Base-by-base conservation (phyloP, 1,140 invertebrate species). In the Elymnias hypermnestra region DNA sequence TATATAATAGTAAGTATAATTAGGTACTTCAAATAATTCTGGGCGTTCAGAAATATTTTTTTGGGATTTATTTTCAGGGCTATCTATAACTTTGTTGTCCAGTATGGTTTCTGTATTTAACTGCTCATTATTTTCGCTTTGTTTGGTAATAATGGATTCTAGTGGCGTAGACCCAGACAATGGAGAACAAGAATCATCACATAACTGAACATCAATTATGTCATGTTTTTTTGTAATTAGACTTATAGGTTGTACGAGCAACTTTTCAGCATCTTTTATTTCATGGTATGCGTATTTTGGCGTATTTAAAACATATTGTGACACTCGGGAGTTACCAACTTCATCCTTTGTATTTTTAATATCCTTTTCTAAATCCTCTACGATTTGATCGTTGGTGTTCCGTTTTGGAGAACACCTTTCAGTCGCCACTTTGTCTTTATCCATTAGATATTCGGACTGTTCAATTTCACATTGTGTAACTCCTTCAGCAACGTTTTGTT, bases 211-310 rank as follows among this genome's bases (percentile, higher is more conserved):
- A 10, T 17, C 4, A 12, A 13, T 18, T 42, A 10, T 44, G n/a
- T 36, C 21, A 15, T 2, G 9, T 25, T 13, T 35, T 19, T 15
- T 42, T 7, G 22, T 38, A 4, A 39, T 40, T n/a, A 6, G 37
- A 28, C 6, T 6, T 6, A 21, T 5, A 1, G 26, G 14, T 13
- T 50, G 35, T 14, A 45, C 57, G 0, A 65, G 35, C 13, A 51
- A 40, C 1, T 31, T 36, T 59, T 73, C 67, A 40, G 63, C 64
- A 35, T 70, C 65, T 3, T 40, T 23, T 33, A 65, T 45, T 36
- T 71, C 56, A 17, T 67, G 38, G 52, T 69, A 72, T 44, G 29
- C 61, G 31, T 49, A 50, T 9, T 9, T 26, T 26, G 23, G 23
- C 10, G n/a, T n/a, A n/a, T n/a, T n/a, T n/a, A n/a, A n/a, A n/a